Percentiles rank a stretch among this genome's conserved stretches.
Evolutionary conservation across 23 tunicate genomes (phyloP).

Genomic region (Pegea sp.): DNA sequence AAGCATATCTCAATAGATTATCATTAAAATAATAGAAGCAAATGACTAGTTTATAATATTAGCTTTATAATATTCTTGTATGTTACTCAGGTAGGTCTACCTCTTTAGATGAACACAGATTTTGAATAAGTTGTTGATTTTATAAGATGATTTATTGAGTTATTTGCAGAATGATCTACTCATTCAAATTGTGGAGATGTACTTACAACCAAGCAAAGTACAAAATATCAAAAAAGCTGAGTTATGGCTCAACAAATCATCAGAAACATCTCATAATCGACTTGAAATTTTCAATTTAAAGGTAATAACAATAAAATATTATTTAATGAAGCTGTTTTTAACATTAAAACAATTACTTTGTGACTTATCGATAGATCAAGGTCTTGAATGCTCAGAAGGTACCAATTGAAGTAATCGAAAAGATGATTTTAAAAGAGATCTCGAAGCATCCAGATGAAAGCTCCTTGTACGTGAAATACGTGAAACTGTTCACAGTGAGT

Average conservation of each 20-base stretch:
- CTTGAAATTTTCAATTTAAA: conserved; percentile 49
- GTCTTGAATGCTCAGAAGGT: conserved; percentile 46
- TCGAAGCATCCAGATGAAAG: conserved; percentile 27
- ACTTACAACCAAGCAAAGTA: conserved; percentile 56
- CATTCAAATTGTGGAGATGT: conserved; percentile 45
- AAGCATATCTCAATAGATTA: neutral
- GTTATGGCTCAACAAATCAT: conserved; percentile 73
- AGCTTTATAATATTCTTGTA: neutral
- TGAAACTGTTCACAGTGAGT: conserved; percentile 48
- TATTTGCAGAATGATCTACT: conserved; percentile 42
- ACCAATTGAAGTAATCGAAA: conserved; percentile 17
- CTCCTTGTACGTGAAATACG: conserved; percentile 43
- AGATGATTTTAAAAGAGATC: conserved; percentile 42
- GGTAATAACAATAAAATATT: conserved; percentile 5
- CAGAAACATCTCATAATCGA: conserved; percentile 32
- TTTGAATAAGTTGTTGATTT: too few relatives aligned
- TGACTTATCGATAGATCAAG: conserved; percentile 27
- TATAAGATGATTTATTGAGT: too few relatives aligned
- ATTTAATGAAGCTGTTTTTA: neutral
- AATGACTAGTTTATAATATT: neutral
- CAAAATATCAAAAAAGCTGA: conserved; percentile 55
- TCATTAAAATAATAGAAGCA: too few relatives aligned
- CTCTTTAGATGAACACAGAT: too few relatives aligned
- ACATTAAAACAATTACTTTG: neutral
- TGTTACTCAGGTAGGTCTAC: too few relatives aligned